phyloP scores from a whole-genome alignment of 2,797 vertebrate genomes.

The Sebastolobus alascanus region DNA sequence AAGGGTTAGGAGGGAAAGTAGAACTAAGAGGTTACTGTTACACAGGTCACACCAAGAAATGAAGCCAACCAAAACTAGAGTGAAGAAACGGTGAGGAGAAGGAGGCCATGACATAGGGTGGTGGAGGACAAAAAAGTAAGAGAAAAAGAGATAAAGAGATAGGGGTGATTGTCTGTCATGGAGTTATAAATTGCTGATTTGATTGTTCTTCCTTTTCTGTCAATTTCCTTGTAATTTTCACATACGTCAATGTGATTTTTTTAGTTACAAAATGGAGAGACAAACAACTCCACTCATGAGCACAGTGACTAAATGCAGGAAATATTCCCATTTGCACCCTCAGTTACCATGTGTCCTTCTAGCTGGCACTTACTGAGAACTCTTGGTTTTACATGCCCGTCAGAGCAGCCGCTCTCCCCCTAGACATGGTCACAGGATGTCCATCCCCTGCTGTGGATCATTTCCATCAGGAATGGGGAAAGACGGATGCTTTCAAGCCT shows the following conservation, averaged over 20 bases:
- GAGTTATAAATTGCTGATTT: constrained; percentile 12
- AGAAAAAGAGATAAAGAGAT: constrained; percentile 57
- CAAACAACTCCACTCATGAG: not conserved
- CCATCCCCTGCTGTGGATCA: constrained; percentile 42
- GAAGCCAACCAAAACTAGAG: constrained; percentile 86
- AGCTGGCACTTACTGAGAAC: constrained; percentile 12
- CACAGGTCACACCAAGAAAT: constrained; percentile 93
- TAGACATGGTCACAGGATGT: constrained; percentile 41
- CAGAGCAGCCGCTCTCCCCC: constrained; percentile 17
- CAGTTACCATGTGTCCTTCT: constrained; percentile 21
- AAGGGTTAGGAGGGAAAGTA: constrained; percentile 98
- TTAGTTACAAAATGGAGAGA: constrained; percentile 5
- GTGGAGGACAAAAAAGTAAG: constrained; percentile 83
- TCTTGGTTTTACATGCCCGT: constrained; percentile 27
- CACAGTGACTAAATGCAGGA: constrained; percentile 9
- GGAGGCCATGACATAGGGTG: constrained; percentile 89
- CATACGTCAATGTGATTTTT: not conserved
- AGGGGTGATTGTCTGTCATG: constrained; percentile 38
- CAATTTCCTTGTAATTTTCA: not conserved
- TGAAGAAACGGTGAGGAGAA: constrained; percentile 85
- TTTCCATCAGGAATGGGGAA: constrained; percentile 48
- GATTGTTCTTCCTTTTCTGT: not conserved
- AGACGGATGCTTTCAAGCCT: constrained; percentile 47
- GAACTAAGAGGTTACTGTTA: constrained; percentile 99
- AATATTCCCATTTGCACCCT: constrained; percentile 20